Evolutionary conservation across 2,888 invertebrate species (phyloP), one percentile per base, ranked within the genome.

Genomic region (Zaprionus lineosus): DNA sequence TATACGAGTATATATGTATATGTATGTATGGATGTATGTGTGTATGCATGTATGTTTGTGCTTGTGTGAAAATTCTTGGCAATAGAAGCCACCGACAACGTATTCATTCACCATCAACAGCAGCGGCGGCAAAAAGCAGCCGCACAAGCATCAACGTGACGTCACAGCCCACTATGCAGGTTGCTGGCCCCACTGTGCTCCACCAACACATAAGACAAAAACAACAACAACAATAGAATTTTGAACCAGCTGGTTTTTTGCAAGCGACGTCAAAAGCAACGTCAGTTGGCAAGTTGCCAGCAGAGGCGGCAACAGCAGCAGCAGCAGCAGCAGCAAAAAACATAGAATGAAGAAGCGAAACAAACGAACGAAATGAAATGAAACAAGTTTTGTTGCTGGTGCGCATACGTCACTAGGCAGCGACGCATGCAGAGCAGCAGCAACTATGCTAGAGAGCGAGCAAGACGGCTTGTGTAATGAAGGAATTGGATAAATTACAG

Each of bases 331-430:
- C 40, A 46, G 36, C 31, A 43, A n/a, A n/a, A n/a, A n/a, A n/a
- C n/a, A n/a, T n/a, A n/a, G n/a, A n/a, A n/a, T n/a, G 16, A 43
- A 41, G 44, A 28, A 46, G 39, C 37, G 28, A 43, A 44, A 52
- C 18, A 46, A 56, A 48, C 51, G 52, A 62, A 62, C 51, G 62
- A 78, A 56, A 40, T 33, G 53, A 52, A 73, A 76, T 74, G 57
- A 82, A 81, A 79, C 78, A 29, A 76, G 75, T 82, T 76, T 77
- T 70, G 51, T 52, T 58, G 56, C 57, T 74, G 67, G 60, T 73
- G 81, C 76, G 72, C 62, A 83, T 78, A 85, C 77, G 77, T 81
- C 86, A 85, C 76, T 59, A 57, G 61, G 66, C 62, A 75, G 61
- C 61, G 53, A 74, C 64, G 75, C 64, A 72, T 55, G 43, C 73